Percentiles rank a stretch among this genome's conserved stretches.
Conservation (phyloP, 2,797 vertebrate genomes). For the Nyctibius grandis region DNA sequence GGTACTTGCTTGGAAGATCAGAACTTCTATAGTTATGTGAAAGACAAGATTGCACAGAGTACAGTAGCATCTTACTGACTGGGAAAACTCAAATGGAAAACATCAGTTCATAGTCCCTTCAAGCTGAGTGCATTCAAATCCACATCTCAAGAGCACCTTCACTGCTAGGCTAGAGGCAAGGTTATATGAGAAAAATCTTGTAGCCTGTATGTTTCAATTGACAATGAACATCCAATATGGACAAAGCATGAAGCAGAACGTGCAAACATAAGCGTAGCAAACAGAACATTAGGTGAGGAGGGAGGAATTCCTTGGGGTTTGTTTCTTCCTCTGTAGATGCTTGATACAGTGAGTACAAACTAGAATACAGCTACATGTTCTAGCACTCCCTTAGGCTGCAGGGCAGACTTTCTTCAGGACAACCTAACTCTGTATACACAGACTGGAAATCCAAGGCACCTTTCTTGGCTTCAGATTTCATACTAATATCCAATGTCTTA, state of each 20-base stretch:
- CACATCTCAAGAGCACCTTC: neutral
- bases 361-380: neutral
- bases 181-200: neutral
- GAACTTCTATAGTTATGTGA: neutral
- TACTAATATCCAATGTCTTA: neutral
- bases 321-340: neutral
- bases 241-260: neutral
- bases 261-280: neutral
- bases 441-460: neutral
- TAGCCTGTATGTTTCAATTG: neutral
- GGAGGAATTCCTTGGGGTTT: neutral
- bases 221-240: neutral
- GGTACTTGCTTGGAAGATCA: neutral
- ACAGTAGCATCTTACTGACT: neutral
- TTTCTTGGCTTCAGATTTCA: neutral
- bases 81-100: neutral
- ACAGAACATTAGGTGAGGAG: neutral
- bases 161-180: neutral
- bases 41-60: neutral
- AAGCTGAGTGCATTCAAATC: neutral
- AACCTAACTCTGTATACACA: neutral
- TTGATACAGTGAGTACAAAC: neutral
- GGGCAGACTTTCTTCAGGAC: neutral
- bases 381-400: neutral
- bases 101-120: neutral